Evolutionary conservation across 2,888 invertebrate genomes (phyloP), one percentile per base, ranked within the genome.

Genomic region (Balanococcus diminutus): DNA sequence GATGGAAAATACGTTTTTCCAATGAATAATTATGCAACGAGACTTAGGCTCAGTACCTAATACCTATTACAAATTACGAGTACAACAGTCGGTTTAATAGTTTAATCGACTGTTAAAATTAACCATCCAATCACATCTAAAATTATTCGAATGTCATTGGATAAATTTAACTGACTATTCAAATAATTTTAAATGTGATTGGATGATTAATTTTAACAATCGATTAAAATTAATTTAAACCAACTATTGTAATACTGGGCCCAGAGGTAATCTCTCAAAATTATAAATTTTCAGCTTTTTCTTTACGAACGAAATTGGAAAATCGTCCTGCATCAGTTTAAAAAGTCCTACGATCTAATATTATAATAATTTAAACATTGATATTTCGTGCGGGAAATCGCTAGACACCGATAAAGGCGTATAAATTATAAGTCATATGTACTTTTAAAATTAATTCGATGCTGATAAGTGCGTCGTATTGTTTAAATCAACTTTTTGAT

Each of bases 1-100:
- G 16, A 67, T 67, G 67, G 67, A 67, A 67, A 67, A 67, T 67
- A 67, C 67, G 67, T 16, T 67, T 67, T 67, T 67, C 67, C 28
- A 28, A n/a, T 28, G 67, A 67, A 67, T 28, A 0, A 14, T n/a
- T n/a, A n/a, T 28, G 16, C 67, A 11, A 28, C 14, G 14, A 28
- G 16, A n/a, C n/a, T 8, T 19, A 19, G 14, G 56, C 28, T 67
- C n/a, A n/a, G n/a, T n/a, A n/a, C n/a, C n/a, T n/a, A n/a, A n/a
- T n/a, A n/a, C n/a, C n/a, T n/a, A n/a, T n/a, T n/a, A n/a, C n/a
- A n/a, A n/a, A n/a, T n/a, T n/a, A n/a, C n/a, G n/a, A n/a, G n/a
- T n/a, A n/a, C n/a, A n/a, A n/a, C n/a, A n/a, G n/a, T n/a, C n/a
- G n/a, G n/a, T n/a, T n/a, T n/a, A n/a, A n/a, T n/a, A n/a, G n/a